Evolutionary conservation across 2,888 invertebrate species (phyloP), one percentile per base, ranked within the genome.

Genomic region (Pseudeuparius sepicola): DNA sequence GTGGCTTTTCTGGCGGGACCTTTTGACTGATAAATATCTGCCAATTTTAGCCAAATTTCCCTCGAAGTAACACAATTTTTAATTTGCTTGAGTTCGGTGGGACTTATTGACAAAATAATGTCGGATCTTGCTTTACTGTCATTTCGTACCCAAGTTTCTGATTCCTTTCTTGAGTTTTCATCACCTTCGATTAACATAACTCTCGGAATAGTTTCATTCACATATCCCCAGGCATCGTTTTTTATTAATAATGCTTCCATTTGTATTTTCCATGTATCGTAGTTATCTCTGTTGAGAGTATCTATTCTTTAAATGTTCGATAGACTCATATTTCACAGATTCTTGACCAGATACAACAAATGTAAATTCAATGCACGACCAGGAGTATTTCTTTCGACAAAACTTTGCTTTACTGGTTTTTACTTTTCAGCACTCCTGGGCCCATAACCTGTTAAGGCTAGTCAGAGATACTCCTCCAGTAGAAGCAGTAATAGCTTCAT

Each of bases 1-100:
- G 54, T 59, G 1, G 60, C 61, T 37, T 62, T 62, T 20, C 55
- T 1, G 4, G 59, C 58, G 1, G 59, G 59, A 3, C 59, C 59
- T 25, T 47, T 49, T n/a, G 58, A 60, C 41, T 57, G 50, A 30
- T 55, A 57, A 10, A 55, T 55, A 3, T 27, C 15, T 27, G 57
- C 37, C 13, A 63, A 42, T 37, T 51, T 60, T 3, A 41, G 10
- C 63, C 61, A 64, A 12, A 60, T 43, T 9, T 53, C 51, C 4
- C 46, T 47, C 2, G 59, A 48, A 2, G 56, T 57, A 2, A 24
- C 23, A 36, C 54, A 60, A 11, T 43, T 40, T 18, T 51, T 51
- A 3, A 58, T 37, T 34, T 53, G 48, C 18, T 55, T 53, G 9
- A 59, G 35, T 44, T 59, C 56, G 1, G 50, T 36, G 9, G 46